Conservation (phyloP, 35 echinoderm and acorn worm genomes). For the Acanthaster planci region DNA sequence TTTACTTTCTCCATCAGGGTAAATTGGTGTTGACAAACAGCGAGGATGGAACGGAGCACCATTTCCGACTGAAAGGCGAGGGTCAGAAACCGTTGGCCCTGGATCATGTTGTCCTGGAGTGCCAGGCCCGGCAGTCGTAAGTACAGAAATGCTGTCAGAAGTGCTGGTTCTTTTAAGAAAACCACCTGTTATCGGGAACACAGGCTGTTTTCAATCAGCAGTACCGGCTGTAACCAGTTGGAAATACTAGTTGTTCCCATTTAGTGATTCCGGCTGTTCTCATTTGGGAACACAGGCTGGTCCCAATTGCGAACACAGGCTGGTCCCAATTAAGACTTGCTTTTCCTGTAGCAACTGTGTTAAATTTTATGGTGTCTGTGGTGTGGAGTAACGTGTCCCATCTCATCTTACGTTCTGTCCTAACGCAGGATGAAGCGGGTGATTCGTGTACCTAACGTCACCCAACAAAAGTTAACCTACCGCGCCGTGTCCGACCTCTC, state of each 20-base stretch:
- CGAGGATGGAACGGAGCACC: slow-evolving; percentile 87
- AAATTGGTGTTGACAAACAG: slow-evolving; percentile 70
- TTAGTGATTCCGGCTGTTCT: no score
- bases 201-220: no score
- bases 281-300: no score
- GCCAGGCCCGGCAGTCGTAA: slow-evolving; percentile 84
- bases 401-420: not conserved
- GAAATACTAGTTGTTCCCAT: no score
- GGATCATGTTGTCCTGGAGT: slow-evolving; percentile 84
- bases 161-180: not conserved
- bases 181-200: no score
- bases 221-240: no score
- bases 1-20: slow-evolving; percentile 61
- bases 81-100: slow-evolving; percentile 93
- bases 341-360: no score
- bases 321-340: no score
- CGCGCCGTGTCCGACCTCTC: slow-evolving; percentile 67
- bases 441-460: slow-evolving; percentile 83
- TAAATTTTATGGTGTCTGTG: slow-evolving; percentile 12
- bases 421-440: slow-evolving; percentile 61
- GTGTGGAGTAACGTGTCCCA: not conserved
- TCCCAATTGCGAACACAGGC: no score
- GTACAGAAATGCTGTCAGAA: slow-evolving; percentile 11
- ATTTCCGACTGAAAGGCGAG: slow-evolving; percentile 82
- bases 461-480: slow-evolving; percentile 74